These are phyloP conservation scores for Argopecten irradians DNA, from an alignment of 1,140 invertebrate species.

Conservation along the genomic window DNA sequence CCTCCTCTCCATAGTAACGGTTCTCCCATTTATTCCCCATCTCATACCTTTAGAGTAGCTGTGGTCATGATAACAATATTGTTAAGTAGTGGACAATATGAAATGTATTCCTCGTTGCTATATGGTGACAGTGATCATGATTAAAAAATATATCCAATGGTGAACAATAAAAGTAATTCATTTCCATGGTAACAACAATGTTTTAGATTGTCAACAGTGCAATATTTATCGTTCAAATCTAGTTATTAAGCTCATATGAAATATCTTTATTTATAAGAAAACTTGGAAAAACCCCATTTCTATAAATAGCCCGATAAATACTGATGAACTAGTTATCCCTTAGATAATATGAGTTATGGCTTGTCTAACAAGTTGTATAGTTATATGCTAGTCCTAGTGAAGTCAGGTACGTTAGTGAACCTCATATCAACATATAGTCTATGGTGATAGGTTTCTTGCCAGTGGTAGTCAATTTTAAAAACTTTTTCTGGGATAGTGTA, in stretches of 20 bases:
- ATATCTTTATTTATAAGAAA: not conserved
- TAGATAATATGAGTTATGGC: not conserved
- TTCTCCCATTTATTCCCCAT: no score
- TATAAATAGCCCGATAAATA: not conserved
- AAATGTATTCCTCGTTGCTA: no score
- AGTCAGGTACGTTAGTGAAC: no score
- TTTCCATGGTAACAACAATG: not conserved
- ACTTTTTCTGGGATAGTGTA: no score
- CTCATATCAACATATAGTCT: no score
- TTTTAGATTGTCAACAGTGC: not conserved
- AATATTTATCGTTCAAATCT: not conserved
- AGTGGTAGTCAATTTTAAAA: no score
- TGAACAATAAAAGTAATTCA: not conserved
- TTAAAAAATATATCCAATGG: not conserved
- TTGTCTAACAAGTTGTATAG: conserved; percentile 1
- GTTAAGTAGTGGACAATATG: no score
- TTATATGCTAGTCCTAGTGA: no score
- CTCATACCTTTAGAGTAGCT: no score
- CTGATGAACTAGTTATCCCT: not conserved
- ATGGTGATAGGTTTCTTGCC: no score
- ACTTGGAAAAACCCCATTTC: not conserved
- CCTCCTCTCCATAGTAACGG: not conserved
- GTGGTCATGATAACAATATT: no score
- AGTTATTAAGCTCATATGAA: not conserved
- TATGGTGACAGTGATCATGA: not conserved